These are phyloP conservation scores for Drosophila bocki DNA, from an alignment of 1,140 invertebrate species.

Conservation along the genomic window DNA sequence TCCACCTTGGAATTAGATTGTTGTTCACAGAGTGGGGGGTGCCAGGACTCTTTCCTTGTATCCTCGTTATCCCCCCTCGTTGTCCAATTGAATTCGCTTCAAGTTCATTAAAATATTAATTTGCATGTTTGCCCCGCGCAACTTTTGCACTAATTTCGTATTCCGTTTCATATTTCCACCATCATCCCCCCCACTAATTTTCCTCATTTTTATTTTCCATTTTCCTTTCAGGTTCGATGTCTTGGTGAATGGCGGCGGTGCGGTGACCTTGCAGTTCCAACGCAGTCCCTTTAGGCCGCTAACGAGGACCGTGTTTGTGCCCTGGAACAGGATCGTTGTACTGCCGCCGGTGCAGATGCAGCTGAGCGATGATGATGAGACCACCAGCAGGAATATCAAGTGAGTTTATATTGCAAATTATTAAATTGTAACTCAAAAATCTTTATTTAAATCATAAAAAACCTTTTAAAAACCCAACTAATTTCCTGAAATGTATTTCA, in stretches of 20 bases:
- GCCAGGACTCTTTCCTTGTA: background rate
- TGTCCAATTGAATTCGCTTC: constrained; percentile 7
- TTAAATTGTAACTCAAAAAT: too few relatives aligned
- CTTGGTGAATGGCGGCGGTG: constrained; percentile 99
- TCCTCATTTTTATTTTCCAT: background rate
- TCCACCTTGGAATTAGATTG: constrained; percentile 14
- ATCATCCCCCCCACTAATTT: background rate
- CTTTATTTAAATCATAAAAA: too few relatives aligned
- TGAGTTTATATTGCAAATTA: constrained; percentile 56
- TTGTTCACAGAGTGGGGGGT: background rate
- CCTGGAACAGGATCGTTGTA: constrained; percentile 98
- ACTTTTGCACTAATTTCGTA: constrained; percentile 37
- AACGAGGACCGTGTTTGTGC: constrained; percentile 95
- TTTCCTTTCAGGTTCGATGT: constrained; percentile 95
- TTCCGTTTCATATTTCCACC: background rate
- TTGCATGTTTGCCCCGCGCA: constrained; percentile 65
- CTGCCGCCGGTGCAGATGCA: constrained; percentile 94
- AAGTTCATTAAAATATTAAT: constrained; percentile 83
- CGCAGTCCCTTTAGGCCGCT: constrained; percentile 95
- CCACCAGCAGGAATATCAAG: constrained; percentile 86
- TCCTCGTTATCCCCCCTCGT: background rate
- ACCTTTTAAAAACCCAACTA: too few relatives aligned
- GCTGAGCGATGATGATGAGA: constrained; percentile 90
- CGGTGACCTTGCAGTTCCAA: constrained; percentile 98
- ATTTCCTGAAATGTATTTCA: background rate